Percentiles rank a stretch among this genome's conserved stretches.
These are phyloP conservation scores for Nephrotoma guestfalica DNA, from an alignment of 2,888 invertebrate species.

Conservation along the genomic window DNA sequence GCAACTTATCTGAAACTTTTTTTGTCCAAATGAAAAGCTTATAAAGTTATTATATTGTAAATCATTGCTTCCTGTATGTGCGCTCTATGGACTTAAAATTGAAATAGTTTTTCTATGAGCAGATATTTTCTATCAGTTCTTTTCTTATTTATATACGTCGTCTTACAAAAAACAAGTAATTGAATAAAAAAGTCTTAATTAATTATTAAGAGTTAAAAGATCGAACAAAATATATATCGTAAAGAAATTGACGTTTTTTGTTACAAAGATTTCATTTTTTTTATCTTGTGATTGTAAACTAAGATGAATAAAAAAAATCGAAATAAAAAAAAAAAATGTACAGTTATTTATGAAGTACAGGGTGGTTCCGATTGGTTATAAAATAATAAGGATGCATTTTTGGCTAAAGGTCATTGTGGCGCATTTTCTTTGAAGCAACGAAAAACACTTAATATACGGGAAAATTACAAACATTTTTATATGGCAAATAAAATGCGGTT, in stretches of 20 bases:
- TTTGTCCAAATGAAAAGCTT: background rate
- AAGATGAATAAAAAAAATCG: no score
- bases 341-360: no score
- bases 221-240: background rate
- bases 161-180: background rate
- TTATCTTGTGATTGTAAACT: no score
- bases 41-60: background rate
- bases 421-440: no score
- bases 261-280: no score
- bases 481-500: background rate
- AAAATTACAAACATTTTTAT: background rate
- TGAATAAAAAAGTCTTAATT: background rate
- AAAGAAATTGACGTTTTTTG: no score
- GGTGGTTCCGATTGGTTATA: no score
- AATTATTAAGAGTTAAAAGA: background rate
- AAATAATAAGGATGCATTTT: no score
- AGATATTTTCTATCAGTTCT: background rate
- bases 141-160: background rate
- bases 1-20: background rate
- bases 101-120: background rate
- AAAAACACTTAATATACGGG: background rate
- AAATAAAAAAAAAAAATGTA: no score
- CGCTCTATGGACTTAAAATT: background rate
- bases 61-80: background rate
- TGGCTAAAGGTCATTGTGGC: no score